phyloP scores from a whole-genome alignment of 2,113 vertebrate genomes.

The Ceratotherium simum region DNA sequence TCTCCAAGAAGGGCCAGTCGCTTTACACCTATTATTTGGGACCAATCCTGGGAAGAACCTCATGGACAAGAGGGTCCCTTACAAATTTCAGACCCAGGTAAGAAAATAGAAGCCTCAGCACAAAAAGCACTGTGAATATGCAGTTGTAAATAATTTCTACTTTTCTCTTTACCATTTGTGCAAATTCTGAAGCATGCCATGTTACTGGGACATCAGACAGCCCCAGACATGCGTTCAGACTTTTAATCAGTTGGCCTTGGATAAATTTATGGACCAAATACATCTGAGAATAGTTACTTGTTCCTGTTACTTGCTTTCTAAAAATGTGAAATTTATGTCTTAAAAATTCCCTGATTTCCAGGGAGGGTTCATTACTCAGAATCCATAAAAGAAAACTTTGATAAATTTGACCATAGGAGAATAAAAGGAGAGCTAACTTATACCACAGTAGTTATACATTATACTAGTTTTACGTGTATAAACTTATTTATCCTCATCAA shows the following conservation, averaged over 20 bases:
- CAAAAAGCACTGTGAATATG: background rate
- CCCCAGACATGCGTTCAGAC: fast-evolving
- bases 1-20: background rate
- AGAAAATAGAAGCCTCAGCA: background rate
- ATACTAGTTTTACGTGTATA: background rate
- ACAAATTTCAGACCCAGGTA: background rate
- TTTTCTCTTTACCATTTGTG: background rate
- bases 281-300: background rate
- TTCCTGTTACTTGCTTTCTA: background rate
- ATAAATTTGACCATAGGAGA: background rate
- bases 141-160: background rate
- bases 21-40: background rate
- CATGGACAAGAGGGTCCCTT: background rate
- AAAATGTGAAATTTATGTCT: background rate
- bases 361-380: background rate
- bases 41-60: background rate
- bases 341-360: background rate
- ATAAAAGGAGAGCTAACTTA: background rate
- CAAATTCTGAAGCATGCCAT: background rate
- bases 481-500: background rate
- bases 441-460: background rate
- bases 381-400: background rate
- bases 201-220: background rate
- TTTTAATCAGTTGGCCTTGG: constrained; percentile 1
- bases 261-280: background rate